Evolutionary conservation across 2,888 invertebrate genomes (phyloP).

Genomic region (Druceiella hillmani): DNA sequence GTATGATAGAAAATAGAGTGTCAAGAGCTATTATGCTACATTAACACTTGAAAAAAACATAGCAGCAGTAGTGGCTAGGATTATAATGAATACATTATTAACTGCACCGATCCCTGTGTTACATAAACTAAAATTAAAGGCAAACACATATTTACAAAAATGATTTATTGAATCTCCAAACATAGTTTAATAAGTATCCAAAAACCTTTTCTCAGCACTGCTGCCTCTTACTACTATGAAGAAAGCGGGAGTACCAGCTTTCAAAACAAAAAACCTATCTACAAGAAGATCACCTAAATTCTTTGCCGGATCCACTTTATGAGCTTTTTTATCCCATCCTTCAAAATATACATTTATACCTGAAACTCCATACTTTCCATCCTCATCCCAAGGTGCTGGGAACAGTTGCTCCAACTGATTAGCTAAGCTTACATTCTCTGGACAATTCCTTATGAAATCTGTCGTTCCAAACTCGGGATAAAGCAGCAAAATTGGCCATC

Average conservation of each 20-base stretch:
- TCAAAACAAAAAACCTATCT: conserved; percentile 55
- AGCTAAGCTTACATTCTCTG: conserved; percentile 61
- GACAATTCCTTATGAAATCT: conserved; percentile 80
- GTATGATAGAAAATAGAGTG: no score
- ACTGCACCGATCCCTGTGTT: no score
- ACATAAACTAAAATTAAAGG: no score
- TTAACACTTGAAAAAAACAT: no score
- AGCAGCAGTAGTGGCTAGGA: no score
- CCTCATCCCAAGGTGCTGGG: conserved; percentile 66
- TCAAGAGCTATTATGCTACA: no score
- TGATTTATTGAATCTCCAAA: no score
- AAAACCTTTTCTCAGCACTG: conserved; percentile 51
- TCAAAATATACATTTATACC: conserved; percentile 70
- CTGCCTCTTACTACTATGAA: conserved; percentile 55
- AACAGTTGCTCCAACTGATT: conserved; percentile 55
- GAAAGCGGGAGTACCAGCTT: conserved; percentile 63
- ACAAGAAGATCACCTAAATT: conserved; percentile 56
- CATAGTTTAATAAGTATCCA: conserved; percentile 51
- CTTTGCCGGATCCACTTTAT: conserved; percentile 50
- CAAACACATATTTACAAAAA: no score
- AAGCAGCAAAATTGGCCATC: conserved; percentile 85
- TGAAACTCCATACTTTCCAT: conserved; percentile 55
- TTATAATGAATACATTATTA: no score
- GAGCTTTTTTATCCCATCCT: conserved; percentile 56
- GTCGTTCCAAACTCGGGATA: conserved; percentile 86